These are phyloP conservation scores for Crambe crambe DNA, from an alignment of 37 sponge, comb jelly and placozoan genomes.

Conservation along the genomic window DNA sequence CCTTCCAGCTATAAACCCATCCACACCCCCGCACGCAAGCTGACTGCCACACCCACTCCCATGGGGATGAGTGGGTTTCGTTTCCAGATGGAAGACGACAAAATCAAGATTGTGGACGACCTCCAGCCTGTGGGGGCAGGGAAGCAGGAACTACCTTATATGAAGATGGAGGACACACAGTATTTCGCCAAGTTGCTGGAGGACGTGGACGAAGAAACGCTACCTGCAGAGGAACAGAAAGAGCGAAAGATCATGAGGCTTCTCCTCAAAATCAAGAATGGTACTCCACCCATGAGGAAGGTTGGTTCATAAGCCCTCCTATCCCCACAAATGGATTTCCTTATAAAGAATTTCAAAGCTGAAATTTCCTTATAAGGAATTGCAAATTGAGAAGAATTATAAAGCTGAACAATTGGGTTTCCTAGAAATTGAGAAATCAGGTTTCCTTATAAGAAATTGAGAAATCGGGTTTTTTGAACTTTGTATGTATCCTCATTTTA, in stretches of 20 bases:
- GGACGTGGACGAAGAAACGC: conserved; percentile 89
- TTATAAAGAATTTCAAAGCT: too few species aligned
- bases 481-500: too few species aligned
- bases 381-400: too few species aligned
- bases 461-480: too few species aligned
- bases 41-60: conserved; percentile 97
- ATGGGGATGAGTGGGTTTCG: conserved; percentile 91
- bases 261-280: conserved; percentile 98
- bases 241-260: conserved; percentile 95
- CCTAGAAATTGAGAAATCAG: too few species aligned
- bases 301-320: too few species aligned
- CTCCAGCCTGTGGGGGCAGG: conserved; percentile 75
- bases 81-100: conserved; percentile 83
- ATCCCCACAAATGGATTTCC: background rate
- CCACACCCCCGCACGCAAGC: conserved; percentile 89
- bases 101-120: conserved; percentile 82
- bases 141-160: conserved; percentile 81
- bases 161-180: conserved; percentile 97
- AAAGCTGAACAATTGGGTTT: too few species aligned
- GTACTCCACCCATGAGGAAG: conserved; percentile 99
- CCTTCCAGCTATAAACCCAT: conserved; percentile 91
- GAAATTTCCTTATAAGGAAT: too few species aligned
- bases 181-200: conserved; percentile 94
- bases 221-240: conserved; percentile 95
- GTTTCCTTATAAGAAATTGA: too few species aligned